Evolutionary conservation across 2,797 vertebrate species (phyloP), one percentile per base, ranked within the genome.

Genomic region (Simalia tracyae): DNA sequence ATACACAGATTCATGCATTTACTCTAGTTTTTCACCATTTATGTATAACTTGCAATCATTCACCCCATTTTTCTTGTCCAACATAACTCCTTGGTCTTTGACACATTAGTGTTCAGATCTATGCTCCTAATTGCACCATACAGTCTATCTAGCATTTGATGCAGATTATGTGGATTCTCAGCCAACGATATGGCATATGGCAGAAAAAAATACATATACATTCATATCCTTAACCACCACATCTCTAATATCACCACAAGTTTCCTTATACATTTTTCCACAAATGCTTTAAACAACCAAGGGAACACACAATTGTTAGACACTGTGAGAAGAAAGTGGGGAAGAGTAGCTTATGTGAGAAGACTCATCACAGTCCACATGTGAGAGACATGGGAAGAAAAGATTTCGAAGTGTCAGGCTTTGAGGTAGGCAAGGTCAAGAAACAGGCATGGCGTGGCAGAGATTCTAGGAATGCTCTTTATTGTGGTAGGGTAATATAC

Each of bases 91-190:
- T 81, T 81, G 42, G 76, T 81, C 76, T 81, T 81, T 81, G 76
- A 81, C 76, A 81, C 76, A 46, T 81, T 81, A 46, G 46, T 81
- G 76, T 81, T 81, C 42, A 81, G 76, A 24, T 81, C 76, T 46
- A 81, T 81, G 76, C 11, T 81, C 96, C 72, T 96, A 96, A 97
- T 97, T 95, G 96, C 93, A 94, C 72, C 90, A 95, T 92, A 93
- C 92, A 96, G 97, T 97, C 97, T 97, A 96, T 96, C 97, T 96
- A 93, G 36, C 76, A 81, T 81, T 72, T 72, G 68, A 72, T 72
- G 68, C 68, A 81, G 76, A 81, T 46, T 5, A 81, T 46, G 76
- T 46, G 7, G 9, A 36, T 81, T 81, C 76, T 81, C 31, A 81
- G 76, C 42, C 76, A 81, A 22, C 76, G 46, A 81, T 46, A 81